phyloP scores from a whole-genome alignment of 2,113 vertebrate species.

The Megalops atlanticus region DNA sequence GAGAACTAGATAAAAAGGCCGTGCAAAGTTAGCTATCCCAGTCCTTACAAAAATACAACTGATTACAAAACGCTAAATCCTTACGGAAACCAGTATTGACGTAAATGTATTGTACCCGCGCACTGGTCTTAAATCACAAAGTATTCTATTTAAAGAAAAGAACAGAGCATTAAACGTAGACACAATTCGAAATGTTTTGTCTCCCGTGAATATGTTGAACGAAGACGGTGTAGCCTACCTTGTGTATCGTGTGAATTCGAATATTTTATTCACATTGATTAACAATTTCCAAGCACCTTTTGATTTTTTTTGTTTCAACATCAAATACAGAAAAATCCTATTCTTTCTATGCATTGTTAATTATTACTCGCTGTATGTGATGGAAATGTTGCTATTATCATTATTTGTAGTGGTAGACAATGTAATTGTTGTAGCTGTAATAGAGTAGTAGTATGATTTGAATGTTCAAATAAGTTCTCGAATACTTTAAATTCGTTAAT shows the following conservation, averaged over 20 bases:
- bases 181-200: not conserved
- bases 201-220: not conserved
- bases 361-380: not conserved
- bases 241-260: not conserved
- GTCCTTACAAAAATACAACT: not conserved
- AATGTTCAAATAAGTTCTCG: not conserved
- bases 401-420: slow-evolving; percentile 63
- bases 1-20: not conserved
- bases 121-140: not conserved
- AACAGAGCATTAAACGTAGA: not conserved
- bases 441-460: slow-evolving; percentile 7
- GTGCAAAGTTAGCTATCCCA: not conserved
- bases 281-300: not conserved
- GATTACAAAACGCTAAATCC: no score
- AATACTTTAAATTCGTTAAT: not conserved
- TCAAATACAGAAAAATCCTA: not conserved
- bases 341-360: slow-evolving; percentile 20
- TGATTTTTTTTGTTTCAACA: not conserved
- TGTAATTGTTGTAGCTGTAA: slow-evolving; percentile 42
- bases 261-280: not conserved
- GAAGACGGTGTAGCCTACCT: not conserved
- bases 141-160: not conserved
- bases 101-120: not conserved
- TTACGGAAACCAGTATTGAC: no score
- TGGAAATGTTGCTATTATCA: not conserved